Percentiles rank a stretch among this genome's conserved stretches.
Conservation (phyloP, 2,113 vertebrate genomes). For the Rhea pennata region DNA sequence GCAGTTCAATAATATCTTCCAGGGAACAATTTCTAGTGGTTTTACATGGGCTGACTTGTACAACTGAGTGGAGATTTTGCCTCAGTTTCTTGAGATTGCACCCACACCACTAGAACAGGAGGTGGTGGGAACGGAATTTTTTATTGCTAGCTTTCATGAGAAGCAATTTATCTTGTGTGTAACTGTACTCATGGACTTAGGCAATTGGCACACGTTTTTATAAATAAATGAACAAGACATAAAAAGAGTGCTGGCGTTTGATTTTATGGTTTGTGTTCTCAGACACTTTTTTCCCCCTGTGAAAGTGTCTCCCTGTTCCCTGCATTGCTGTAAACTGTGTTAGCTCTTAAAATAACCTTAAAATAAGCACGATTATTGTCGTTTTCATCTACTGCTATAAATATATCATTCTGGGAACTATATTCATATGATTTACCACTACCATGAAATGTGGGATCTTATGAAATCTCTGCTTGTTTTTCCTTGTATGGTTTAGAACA, state of each 20-base stretch:
- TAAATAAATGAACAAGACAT: background rate
- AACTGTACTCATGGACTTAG: background rate
- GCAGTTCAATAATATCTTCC: background rate
- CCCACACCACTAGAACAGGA: background rate
- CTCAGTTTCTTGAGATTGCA: background rate
- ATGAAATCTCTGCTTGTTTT: background rate
- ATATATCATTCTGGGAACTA: slow-evolving; percentile 40
- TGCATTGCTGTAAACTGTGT: background rate
- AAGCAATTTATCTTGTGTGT: background rate
- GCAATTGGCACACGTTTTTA: background rate
- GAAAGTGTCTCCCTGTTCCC: background rate
- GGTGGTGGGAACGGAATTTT: background rate
- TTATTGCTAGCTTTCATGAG: background rate
- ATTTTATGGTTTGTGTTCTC: slow-evolving; percentile 29
- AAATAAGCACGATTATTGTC: slow-evolving; percentile 20
- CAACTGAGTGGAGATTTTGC: background rate
- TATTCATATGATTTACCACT: slow-evolving; percentile 2
- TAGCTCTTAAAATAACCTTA: slow-evolving; percentile 46
- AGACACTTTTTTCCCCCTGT: slow-evolving; percentile 2
- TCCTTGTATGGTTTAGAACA: slow-evolving; percentile 17
- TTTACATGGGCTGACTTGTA: background rate
- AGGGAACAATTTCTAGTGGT: background rate
- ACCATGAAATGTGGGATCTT: background rate
- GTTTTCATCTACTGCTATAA: slow-evolving; percentile 43
- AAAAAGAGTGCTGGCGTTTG: background rate